phyloP scores from a whole-genome alignment of 30 jellyfish, hydroid and myxozoan species.

The Rhopilema esculentum region DNA sequence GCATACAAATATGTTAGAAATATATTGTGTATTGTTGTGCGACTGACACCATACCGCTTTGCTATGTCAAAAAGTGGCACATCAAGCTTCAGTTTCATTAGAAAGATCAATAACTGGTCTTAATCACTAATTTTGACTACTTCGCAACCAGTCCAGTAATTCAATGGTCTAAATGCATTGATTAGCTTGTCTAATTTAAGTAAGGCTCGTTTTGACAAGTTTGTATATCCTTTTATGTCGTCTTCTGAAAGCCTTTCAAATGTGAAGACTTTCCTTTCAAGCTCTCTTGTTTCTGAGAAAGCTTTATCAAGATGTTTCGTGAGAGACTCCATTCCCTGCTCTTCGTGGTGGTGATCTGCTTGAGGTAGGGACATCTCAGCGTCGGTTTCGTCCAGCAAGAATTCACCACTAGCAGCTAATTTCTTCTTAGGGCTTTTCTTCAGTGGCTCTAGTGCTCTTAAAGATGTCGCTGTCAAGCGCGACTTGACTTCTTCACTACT shows the following conservation, averaged over 20 bases:
- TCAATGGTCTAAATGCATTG: not conserved
- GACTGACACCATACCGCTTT: not conserved
- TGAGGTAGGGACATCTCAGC: not conserved
- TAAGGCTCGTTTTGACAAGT: not conserved
- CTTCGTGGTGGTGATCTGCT: not conserved
- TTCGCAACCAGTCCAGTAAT: not conserved
- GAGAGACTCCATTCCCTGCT: not conserved
- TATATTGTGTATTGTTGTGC: not conserved
- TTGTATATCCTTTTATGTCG: not conserved
- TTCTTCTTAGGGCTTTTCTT: not conserved
- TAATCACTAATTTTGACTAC: not conserved
- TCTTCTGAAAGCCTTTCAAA: not conserved
- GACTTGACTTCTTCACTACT: not conserved
- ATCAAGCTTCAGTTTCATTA: slow-evolving; percentile 16
- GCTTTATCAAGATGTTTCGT: not conserved
- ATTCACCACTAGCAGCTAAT: not conserved
- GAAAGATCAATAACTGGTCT: slow-evolving; percentile 11
- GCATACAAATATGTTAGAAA: not conserved
- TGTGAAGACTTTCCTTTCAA: not conserved
- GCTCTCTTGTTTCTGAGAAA: not conserved
- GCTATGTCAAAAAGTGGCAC: slow-evolving; percentile 13
- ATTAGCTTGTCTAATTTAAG: not conserved
- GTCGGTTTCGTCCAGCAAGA: not conserved
- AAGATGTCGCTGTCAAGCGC: not conserved
- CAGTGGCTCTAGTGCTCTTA: slow-evolving; percentile 10